These are phyloP conservation scores for Sinohyriopsis cumingii DNA, from an alignment of 2,888 invertebrate species.

Conservation along the genomic window DNA sequence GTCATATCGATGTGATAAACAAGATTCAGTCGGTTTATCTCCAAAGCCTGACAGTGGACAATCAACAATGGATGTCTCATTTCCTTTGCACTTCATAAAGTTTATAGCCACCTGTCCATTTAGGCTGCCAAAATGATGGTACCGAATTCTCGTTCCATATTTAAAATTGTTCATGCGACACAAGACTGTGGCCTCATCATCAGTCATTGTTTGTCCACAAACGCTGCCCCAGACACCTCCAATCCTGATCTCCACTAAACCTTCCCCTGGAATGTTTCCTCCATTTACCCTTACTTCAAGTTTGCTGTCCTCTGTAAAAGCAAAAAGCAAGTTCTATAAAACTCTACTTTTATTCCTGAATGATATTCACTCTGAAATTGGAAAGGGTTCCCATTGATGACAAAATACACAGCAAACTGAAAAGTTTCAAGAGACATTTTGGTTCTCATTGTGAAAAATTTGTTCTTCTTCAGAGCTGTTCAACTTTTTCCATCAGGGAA, in stretches of 20 bases:
- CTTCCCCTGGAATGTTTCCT: conserved; percentile 64
- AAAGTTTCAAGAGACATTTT: too few relatives aligned
- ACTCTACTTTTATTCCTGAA: neutral
- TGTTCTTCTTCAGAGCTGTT: too few relatives aligned
- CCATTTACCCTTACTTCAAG: conserved; percentile 34
- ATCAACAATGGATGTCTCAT: conserved; percentile 42
- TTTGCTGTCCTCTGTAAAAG: conserved; percentile 25
- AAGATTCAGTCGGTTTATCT: conserved; percentile 17
- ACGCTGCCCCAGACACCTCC: conserved; percentile 85
- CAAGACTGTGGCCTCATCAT: conserved; percentile 50
- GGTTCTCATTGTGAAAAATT: too few relatives aligned
- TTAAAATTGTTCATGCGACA: conserved; percentile 54
- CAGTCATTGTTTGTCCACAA: conserved; percentile 75
- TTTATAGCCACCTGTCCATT: conserved; percentile 61
- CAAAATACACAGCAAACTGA: too few relatives aligned
- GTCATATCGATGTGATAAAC: conserved; percentile 37
- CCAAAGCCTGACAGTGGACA: conserved; percentile 47
- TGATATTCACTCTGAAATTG: too few relatives aligned
- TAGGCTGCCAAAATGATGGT: conserved; percentile 16
- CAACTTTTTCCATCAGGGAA: too few relatives aligned
- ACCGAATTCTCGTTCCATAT: conserved; percentile 41
- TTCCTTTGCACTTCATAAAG: conserved; percentile 73
- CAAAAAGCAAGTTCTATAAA: conserved; percentile 2
- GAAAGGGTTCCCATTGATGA: too few relatives aligned
- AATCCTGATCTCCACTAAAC: conserved; percentile 81